Evolutionary conservation across 2,797 vertebrate species (phyloP), one percentile per base, ranked within the genome.

Genomic region (Sebastiscus albofasciatus): DNA sequence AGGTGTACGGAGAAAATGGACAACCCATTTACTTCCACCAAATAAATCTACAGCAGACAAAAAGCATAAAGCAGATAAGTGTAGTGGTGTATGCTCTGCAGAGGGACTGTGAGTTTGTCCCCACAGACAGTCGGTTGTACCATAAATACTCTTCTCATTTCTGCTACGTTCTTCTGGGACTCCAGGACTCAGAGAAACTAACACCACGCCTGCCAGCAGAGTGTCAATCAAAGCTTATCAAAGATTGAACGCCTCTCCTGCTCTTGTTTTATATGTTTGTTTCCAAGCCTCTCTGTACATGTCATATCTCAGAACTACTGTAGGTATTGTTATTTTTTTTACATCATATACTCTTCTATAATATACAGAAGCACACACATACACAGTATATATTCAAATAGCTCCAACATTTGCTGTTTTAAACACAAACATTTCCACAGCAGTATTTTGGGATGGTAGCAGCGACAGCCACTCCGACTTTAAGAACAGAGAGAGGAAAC

Each of bases 161-260:
- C 49, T 52, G 49, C 49, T 49, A 18, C 46, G 46, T 20, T 49
- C 18, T 20, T 49, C 46, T 49, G 46, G 46, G 46, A 49, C 16
- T 49, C 46, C 64, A 6, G 20, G 34, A 86, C 74, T 77, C 12
- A 8, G 42, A 79, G 77, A 54, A 82, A 58, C 79, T 5, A 73
- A 34, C 83, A 85, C 60, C 64, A 29, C 20, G 20, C 18, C 4
- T 76, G 75, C n/a, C 85, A 79, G 84, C 80, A 26, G 55, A 8
- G 59, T 27, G 84, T 89, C 87, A 86, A 39, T 86, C 85, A 85
- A n/a, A 88, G 66, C 67, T 73, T 74, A 85, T 93, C 80, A 90
- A 86, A 89, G 81, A 91, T 89, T 90, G 77, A 93, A 84, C 42
- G 14, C 68, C 73, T 70, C 73, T 72, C 65, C 72, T 67, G 18